Conservation (phyloP, 1,140 invertebrate genomes). For the Neodiprion virginianus region DNA sequence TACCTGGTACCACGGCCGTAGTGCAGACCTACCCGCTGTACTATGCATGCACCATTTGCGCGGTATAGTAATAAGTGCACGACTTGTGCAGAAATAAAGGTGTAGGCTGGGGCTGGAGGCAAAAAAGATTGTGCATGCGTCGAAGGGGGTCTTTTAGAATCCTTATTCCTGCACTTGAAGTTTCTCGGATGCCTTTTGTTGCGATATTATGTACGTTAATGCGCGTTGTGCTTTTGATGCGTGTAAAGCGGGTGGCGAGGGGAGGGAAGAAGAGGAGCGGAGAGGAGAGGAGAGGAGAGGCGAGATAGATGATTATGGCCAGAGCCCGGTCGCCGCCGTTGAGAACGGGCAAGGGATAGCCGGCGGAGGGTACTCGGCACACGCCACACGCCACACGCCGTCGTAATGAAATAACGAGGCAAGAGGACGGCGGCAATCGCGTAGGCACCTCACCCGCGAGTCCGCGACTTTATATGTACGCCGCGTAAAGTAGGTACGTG, state of each 20-base stretch:
- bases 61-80: no score
- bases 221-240: no score
- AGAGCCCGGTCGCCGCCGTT: conserved; percentile 25
- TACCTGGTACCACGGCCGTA: not conserved
- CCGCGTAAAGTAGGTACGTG: conserved; percentile 42
- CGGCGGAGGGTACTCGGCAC: conserved; percentile 30
- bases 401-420: conserved; percentile 60
- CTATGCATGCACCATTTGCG: no score
- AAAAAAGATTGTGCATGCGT: no score
- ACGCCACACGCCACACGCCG: conserved; percentile 60
- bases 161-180: no score
- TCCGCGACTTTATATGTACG: conserved; percentile 18
- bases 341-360: conserved; percentile 33
- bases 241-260: not conserved
- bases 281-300: conserved; percentile 25
- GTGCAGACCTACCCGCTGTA: no score
- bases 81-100: no score
- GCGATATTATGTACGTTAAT: no score
- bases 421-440: conserved; percentile 57
- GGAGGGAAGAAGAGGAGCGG: conserved; percentile 12
- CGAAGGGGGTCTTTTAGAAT: no score
- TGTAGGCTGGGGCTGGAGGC: no score
- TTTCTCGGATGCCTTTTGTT: no score
- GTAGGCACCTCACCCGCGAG: conserved; percentile 40
- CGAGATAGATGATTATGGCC: conserved; percentile 27